Base-by-base conservation (phyloP, 2,113 vertebrate species). In the Capreolus pygargus region DNA sequence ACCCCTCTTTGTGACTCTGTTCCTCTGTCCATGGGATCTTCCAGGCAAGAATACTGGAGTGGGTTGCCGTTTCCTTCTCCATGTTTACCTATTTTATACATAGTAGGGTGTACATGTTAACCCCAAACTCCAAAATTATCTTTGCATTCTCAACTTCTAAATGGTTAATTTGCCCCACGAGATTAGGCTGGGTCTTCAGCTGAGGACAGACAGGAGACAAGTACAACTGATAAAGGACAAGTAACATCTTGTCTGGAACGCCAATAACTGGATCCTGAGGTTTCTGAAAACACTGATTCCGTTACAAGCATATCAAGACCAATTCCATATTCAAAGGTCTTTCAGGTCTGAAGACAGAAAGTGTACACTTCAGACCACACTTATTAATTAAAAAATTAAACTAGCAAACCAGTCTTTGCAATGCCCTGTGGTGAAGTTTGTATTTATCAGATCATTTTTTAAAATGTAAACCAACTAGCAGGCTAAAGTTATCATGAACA, bases 401-500 rank as follows among this genome's bases (percentile, higher is more conserved):
- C 87, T 11, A 91, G 45, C n/a, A 95, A 87, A 54, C 3, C 12
- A 47, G 28, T 39, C 21, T 45, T n/a, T 79, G 3, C 25, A 57
- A 74, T 9, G 25, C 25, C 8, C 64, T 10, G 13, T 39, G 36
- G 11, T 39, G 57, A 93, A n/a, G 7, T 28, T 19, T 21, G 15
- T 28, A 14, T 70, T 89, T 94, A 57, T 33, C 27, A 43, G 36
- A 28, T 67, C 30, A 87, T 11, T 94, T 39, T 21, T 43, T 52
- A 47, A 92, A 67, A 96, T 30, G 25, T 10, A 36, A 7, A 36
- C 23, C 33, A 43, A 57, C 7, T 30, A 87, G 45, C 57, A 92
- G 27, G 33, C 52, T 89, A 85, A 85, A 85, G 60, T 74, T 95
- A 92, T 92, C 87, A 94, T 36, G n/a, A 91, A 95, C 7, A 91